phyloP scores from a whole-genome alignment of 2,888 invertebrate species.

The Exephanes ischioxanthus region DNA sequence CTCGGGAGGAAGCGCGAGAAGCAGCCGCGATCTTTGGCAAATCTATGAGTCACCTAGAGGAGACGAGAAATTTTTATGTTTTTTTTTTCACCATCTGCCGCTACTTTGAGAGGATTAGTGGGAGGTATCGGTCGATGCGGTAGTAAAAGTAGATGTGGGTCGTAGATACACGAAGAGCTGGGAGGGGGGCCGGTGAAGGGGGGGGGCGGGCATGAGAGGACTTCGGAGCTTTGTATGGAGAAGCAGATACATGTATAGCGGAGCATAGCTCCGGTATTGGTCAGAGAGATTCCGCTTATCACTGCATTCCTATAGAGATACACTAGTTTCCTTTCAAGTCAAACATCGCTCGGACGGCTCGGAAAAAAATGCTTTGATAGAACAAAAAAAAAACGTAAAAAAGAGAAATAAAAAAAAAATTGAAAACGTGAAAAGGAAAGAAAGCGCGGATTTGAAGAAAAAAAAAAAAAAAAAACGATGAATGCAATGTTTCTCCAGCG shows the following conservation, averaged over 20 bases:
- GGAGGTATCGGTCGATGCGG: slow-evolving; percentile 12
- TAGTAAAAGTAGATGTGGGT: slow-evolving; percentile 35
- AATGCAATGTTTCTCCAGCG: neutral
- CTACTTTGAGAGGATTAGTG: slow-evolving; percentile 24
- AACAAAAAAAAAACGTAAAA: neutral
- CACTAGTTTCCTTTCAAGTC: slow-evolving; percentile 15
- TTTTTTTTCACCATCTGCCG: slow-evolving; percentile 1
- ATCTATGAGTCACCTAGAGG: slow-evolving; percentile 16
- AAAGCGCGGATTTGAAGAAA: neutral
- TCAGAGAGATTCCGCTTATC: slow-evolving; percentile 28
- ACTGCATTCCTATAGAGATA: neutral
- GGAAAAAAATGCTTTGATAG: slow-evolving; percentile 12
- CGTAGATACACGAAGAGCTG: neutral
- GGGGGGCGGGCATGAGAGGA: neutral
- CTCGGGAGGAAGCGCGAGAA: neutral
- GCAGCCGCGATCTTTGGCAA: slow-evolving; percentile 32
- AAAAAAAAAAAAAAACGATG: neutral
- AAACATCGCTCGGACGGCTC: slow-evolving; percentile 1
- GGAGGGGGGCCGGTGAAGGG: too few species aligned
- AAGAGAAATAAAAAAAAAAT: neutral
- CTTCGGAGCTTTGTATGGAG: slow-evolving; percentile 2
- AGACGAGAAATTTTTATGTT: neutral
- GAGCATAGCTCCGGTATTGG: neutral
- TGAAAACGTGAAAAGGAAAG: neutral
- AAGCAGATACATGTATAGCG: neutral